Evolutionary conservation across 1,140 invertebrate species (phyloP).

Genomic region (Venturia canescens): DNA sequence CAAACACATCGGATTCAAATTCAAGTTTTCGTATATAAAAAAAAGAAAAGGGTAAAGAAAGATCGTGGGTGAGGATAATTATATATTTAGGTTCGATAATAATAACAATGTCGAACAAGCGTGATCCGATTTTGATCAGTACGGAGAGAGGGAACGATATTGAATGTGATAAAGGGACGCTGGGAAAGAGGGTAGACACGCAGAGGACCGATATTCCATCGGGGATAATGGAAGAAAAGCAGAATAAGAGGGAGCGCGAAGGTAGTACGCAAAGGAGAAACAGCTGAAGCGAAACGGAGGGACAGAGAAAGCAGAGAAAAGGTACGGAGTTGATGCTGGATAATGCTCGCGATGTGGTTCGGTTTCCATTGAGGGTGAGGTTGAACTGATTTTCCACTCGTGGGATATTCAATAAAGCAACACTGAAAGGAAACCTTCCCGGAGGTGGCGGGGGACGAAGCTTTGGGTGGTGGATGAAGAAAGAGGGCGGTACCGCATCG

Average conservation of each 20-base stretch:
- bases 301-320: slow-evolving; percentile 40
- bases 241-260: slow-evolving; percentile 40
- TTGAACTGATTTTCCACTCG: slow-evolving; percentile 76
- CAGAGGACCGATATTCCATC: not conserved
- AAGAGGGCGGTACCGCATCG: not conserved
- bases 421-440: slow-evolving; percentile 66
- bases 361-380: slow-evolving; percentile 67
- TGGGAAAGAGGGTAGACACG: slow-evolving; percentile 28
- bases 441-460: slow-evolving; percentile 58
- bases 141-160: slow-evolving; percentile 64
- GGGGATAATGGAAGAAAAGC: slow-evolving; percentile 51
- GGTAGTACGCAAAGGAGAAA: slow-evolving; percentile 31
- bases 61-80: no score
- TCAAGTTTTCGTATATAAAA: no score
- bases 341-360: slow-evolving; percentile 56
- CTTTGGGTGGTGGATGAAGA: slow-evolving; percentile 51
- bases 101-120: no score
- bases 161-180: slow-evolving; percentile 69
- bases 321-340: slow-evolving; percentile 52
- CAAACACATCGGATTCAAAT: no score
- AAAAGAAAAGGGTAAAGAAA: no score
- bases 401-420: slow-evolving; percentile 76
- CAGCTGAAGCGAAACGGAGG: slow-evolving; percentile 38
- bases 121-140: slow-evolving; percentile 60
- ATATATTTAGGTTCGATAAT: no score